phyloP scores from a whole-genome alignment of 1,140 invertebrate species.

The Bombus turneri region DNA sequence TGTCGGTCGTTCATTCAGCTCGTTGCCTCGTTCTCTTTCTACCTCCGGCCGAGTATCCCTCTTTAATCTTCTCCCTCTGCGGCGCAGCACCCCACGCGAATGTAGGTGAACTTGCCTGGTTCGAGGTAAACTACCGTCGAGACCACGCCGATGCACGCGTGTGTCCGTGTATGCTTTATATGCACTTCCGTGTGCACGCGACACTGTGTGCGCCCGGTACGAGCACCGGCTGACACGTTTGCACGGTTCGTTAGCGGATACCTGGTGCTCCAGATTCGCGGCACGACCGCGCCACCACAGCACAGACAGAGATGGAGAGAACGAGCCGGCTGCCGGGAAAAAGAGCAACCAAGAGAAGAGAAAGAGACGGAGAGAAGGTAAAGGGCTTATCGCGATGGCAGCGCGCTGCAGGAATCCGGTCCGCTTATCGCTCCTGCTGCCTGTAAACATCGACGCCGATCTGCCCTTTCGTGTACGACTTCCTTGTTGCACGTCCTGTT shows the following conservation, averaged over 20 bases:
- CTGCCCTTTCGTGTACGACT: background rate
- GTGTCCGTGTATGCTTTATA: constrained; percentile 27
- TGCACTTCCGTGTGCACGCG: constrained; percentile 34
- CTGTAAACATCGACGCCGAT: constrained; percentile 23
- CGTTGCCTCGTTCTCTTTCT: constrained; percentile 5
- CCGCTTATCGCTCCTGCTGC: constrained; percentile 15
- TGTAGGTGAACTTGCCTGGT: constrained; percentile 65
- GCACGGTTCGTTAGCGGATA: constrained; percentile 53
- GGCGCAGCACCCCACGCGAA: constrained; percentile 41
- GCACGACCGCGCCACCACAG: background rate
- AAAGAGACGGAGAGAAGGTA: background rate
- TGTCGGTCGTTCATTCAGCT: constrained; percentile 28
- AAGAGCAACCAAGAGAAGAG: background rate
- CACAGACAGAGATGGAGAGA: constrained; percentile 23
- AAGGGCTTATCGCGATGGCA: constrained; percentile 47
- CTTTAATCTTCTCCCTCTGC: constrained; percentile 49
- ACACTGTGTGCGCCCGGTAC: constrained; percentile 4
- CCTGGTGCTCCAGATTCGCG: constrained; percentile 53
- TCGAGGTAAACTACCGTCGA: constrained; percentile 55
- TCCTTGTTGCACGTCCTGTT: background rate
- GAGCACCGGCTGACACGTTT: constrained; percentile 43
- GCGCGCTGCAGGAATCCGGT: constrained; percentile 35
- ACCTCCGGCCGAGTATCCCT: constrained; percentile 36
- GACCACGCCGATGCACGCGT: constrained; percentile 14
- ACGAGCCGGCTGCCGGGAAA: background rate